A percentile compares a stretch with the other conserved stretches of the same genome.
phyloP scores from a whole-genome alignment of 2,113 vertebrate species.

The Anolis sagrei region DNA sequence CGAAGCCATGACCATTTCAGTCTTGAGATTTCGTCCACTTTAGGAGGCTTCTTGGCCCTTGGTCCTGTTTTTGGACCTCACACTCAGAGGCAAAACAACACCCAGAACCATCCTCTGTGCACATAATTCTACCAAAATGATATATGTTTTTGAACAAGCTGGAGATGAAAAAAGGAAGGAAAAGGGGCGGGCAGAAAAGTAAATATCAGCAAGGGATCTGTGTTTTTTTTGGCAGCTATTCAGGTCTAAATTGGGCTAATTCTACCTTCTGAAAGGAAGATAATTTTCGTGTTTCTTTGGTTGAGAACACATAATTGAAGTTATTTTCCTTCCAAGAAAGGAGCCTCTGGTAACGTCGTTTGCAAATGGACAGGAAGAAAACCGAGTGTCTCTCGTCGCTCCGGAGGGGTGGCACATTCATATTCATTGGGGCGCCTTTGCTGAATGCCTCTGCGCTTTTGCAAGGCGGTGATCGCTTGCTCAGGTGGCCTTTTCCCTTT shows the following conservation, averaged over 20 bases:
- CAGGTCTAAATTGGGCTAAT: slow-evolving; percentile 75
- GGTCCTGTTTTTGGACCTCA: neutral
- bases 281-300: slow-evolving; percentile 78
- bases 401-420: slow-evolving; percentile 57
- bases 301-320: slow-evolving; percentile 80
- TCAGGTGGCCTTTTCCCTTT: slow-evolving; percentile 12
- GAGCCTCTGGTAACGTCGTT: slow-evolving; percentile 68
- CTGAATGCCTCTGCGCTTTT: slow-evolving; percentile 58
- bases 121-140: slow-evolving; percentile 47
- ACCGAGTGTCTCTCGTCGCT: slow-evolving; percentile 54
- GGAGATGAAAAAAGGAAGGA: slow-evolving; percentile 2
- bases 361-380: slow-evolving; percentile 73
- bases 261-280: slow-evolving; percentile 81
- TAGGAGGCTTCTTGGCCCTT: too few relatives aligned
- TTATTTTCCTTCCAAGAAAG: slow-evolving; percentile 75
- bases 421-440: slow-evolving; percentile 64
- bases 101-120: neutral
- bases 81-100: neutral
- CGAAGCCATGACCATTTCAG: too few relatives aligned
- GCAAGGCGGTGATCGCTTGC: slow-evolving; percentile 32
- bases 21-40: too few relatives aligned
- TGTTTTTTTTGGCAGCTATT: slow-evolving; percentile 69
- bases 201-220: slow-evolving; percentile 70
- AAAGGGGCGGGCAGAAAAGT: slow-evolving; percentile 14
- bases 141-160: slow-evolving; percentile 52